A percentile compares a stretch with the other conserved stretches of the same genome.
Evolutionary conservation across 2,113 vertebrate species (phyloP).

Genomic region (Neolamprologus longior): DNA sequence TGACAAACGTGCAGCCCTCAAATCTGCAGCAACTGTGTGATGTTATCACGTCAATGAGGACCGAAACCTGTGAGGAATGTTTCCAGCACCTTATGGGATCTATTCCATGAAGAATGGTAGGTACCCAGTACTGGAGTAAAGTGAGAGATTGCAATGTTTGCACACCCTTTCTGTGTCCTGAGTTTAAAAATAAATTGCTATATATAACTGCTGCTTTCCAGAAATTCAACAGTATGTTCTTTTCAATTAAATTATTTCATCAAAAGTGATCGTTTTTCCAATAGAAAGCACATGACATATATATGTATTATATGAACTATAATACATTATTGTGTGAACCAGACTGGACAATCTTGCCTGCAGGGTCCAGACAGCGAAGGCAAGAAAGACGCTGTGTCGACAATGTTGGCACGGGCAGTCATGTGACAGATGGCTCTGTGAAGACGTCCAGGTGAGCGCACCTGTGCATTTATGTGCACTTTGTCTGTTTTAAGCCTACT

Average conservation of each 20-base stretch:
- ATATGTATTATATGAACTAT: background rate
- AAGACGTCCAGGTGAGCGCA: conserved; percentile 17
- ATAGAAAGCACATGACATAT: background rate
- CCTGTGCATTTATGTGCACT: background rate
- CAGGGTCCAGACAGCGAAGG: background rate
- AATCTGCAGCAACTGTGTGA: background rate
- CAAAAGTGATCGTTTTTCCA: background rate
- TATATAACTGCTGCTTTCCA: background rate
- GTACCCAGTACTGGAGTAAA: background rate
- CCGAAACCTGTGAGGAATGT: background rate
- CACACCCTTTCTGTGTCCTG: background rate
- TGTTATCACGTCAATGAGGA: background rate
- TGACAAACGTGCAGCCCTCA: background rate
- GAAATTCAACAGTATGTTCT: background rate
- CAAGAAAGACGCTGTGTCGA: background rate
- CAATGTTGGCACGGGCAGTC: conserved; percentile 5
- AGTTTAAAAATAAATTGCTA: background rate
- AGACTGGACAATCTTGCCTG: background rate
- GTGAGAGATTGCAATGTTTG: background rate
- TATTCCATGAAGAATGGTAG: background rate
- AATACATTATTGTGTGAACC: background rate
- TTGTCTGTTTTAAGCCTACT: background rate
- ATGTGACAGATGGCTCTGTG: conserved; percentile 32
- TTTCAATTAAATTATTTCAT: background rate
- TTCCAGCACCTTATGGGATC: background rate